Evolutionary conservation across 2,888 invertebrate species (phyloP), one percentile per base, ranked within the genome.

Genomic region (Mimachlamys varia): DNA sequence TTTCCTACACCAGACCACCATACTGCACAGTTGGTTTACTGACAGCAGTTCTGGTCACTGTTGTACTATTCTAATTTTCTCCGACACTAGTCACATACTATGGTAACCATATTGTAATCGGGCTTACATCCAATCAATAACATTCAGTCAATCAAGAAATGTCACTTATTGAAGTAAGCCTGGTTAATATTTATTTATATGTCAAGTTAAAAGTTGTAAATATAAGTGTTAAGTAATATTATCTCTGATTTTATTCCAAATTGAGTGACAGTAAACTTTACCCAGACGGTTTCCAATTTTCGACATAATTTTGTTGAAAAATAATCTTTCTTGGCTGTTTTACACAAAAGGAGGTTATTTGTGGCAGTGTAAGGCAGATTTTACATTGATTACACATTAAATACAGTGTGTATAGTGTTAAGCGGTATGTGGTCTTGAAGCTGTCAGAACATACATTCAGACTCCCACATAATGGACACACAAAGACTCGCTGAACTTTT

Each of bases 341-440:
- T 27, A 19, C 27, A 27, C 27, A 76, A 76, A 76, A 22, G n/a
- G n/a, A 27, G 33, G 76, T 27, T 76, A 76, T 76, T 76, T 76
- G 33, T 33, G 33, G 27, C 33, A 22, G 76, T 76, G 76, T 76
- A 76, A 76, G 33, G 33, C 33, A 33, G 76, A 33, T 76, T 76
- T 76, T 10, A 76, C 76, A 76, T 76, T 76, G 76, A 27, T 76
- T 76, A 76, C 33, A 76, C 76, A 76, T 76, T 76, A 76, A 76
- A 12, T 76, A 33, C 33, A 76, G 76, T 33, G 33, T 76, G 76
- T 76, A 76, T 27, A 76, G 10, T 76, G 76, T 0, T 76, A 33
- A 76, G 27, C 76, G 15, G 76, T 76, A 76, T 76, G 76, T 33
- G 76, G 76, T 76, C 76, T 19, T 33, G 33, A 33, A 76, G 33